These are phyloP conservation scores for Porites cylindrica DNA, from an alignment of 92 coral and sea anemone genomes.

Conservation along the genomic window DNA sequence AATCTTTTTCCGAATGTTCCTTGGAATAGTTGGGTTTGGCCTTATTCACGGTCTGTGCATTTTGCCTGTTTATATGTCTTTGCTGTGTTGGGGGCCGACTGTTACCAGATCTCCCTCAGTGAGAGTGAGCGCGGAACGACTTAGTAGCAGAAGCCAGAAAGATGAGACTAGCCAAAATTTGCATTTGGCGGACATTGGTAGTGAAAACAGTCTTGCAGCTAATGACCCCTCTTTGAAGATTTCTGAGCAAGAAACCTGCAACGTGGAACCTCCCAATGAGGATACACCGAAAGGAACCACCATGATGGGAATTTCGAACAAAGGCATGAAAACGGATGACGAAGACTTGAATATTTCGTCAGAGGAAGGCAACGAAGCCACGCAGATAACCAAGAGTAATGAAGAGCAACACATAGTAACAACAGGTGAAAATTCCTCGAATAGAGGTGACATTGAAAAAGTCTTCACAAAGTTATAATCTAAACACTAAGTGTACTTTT, in stretches of 20 bases:
- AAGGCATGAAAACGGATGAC: too few relatives aligned
- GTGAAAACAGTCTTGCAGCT: background rate
- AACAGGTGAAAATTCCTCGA: too few relatives aligned
- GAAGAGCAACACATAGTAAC: too few relatives aligned
- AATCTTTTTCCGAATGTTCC: constrained; percentile 78
- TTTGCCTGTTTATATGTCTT: constrained; percentile 73
- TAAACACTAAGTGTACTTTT: too few relatives aligned
- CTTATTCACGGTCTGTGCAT: constrained; percentile 77
- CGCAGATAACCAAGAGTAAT: too few relatives aligned
- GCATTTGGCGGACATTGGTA: background rate
- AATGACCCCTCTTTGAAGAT: background rate
- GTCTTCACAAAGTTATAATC: too few relatives aligned
- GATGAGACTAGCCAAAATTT: background rate
- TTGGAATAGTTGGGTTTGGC: constrained; percentile 73
- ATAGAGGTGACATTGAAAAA: too few relatives aligned
- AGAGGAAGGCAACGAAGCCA: too few relatives aligned
- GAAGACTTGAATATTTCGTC: too few relatives aligned
- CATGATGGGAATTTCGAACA: too few relatives aligned
- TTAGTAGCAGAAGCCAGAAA: background rate
- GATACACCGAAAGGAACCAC: background rate
- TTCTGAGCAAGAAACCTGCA: background rate
- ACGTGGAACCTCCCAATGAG: background rate
- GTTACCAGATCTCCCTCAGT: background rate
- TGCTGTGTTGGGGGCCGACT: constrained; percentile 59
- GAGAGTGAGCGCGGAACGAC: background rate